Evolutionary conservation across 1,140 invertebrate genomes (phyloP), one percentile per base, ranked within the genome.

Genomic region (Drosophila lini): DNA sequence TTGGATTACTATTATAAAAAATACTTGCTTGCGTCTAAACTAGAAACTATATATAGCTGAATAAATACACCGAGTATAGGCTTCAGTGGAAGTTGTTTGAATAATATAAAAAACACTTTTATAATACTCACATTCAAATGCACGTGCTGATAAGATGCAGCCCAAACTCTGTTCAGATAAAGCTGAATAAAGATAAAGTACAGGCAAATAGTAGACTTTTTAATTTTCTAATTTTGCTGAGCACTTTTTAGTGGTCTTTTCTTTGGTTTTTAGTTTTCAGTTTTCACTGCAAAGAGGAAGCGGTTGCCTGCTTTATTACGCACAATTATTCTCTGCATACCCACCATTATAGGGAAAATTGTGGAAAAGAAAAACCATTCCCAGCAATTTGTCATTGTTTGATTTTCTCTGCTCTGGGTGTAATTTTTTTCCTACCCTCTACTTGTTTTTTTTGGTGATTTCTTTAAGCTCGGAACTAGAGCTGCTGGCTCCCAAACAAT

Each of bases 311-410:
- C 32, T 55, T 70, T 58, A 70, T 71, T 71, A 71, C 68, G 69
- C 69, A 73, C 69, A 71, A 73, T 73, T 73, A 71, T 73, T 58
- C 53, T 25, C 67, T 45, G 42, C 53, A 71, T 50, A 69, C 69
- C 69, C 55, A 59, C 53, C 44, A 73, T 73, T 73, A 73, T 71
- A 32, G 69, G 64, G 65, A 58, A 71, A 71, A 71, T 70, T 31
- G 50, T 73, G 69, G 53, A 71, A 71, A 71, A 73, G 55, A 58
- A 59, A 73, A 73, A 15, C 52, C 52, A 71, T 73, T 73, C 69
- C 69, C 69, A 73, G 69, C 69, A 71, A 73, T 73, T 73, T 73
- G 69, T 73, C 69, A 73, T 73, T 73, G 69, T 73, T 73, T 73
- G 69, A 73, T 73, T 73, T 73, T 73, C 69, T 73, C 68, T 42